Conservation (phyloP, 2,113 vertebrate genomes). For the Chaenocephalus aceratus region DNA sequence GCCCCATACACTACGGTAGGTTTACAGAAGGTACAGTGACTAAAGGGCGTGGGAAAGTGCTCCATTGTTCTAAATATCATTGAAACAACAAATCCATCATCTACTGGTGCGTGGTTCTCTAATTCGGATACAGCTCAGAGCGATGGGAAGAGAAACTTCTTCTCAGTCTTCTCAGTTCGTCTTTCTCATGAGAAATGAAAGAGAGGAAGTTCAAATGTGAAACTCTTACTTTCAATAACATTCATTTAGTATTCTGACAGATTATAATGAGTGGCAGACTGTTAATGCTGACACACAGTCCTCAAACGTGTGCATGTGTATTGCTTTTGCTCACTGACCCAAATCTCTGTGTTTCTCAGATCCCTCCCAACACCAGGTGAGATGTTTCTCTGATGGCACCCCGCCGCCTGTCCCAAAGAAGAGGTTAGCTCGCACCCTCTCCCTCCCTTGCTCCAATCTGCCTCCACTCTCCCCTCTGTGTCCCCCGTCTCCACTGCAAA, state of each 20-base stretch:
- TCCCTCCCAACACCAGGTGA: slow-evolving; percentile 54
- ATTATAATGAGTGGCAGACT: neutral
- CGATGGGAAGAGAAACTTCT: neutral
- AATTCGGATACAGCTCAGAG: neutral
- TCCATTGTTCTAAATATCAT: neutral
- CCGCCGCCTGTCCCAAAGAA: slow-evolving; percentile 87
- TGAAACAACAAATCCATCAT: neutral
- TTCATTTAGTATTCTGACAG: neutral
- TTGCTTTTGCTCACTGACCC: slow-evolving; percentile 4
- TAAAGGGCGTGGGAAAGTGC: neutral
- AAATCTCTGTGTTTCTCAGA: slow-evolving; percentile 49
- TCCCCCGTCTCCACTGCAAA: neutral
- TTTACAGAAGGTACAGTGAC: neutral
- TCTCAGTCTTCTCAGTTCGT: slow-evolving; percentile 23
- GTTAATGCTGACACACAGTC: too few species aligned
- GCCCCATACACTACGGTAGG: slow-evolving; percentile 81
- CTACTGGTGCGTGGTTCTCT: neutral
- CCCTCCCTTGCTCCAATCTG: slow-evolving; percentile 59
- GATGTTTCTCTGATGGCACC: slow-evolving; percentile 75
- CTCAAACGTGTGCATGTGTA: neutral
- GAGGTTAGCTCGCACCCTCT: slow-evolving; percentile 78
- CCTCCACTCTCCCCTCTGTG: neutral
- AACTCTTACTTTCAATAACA: slow-evolving; percentile 40
- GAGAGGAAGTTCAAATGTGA: slow-evolving; percentile 68
- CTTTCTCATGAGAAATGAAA: slow-evolving; percentile 53